A percentile compares a stretch with the other conserved stretches of the same genome.
phyloP scores from a whole-genome alignment of 2,797 vertebrate genomes.

The Amblyopsis hoosieri region DNA sequence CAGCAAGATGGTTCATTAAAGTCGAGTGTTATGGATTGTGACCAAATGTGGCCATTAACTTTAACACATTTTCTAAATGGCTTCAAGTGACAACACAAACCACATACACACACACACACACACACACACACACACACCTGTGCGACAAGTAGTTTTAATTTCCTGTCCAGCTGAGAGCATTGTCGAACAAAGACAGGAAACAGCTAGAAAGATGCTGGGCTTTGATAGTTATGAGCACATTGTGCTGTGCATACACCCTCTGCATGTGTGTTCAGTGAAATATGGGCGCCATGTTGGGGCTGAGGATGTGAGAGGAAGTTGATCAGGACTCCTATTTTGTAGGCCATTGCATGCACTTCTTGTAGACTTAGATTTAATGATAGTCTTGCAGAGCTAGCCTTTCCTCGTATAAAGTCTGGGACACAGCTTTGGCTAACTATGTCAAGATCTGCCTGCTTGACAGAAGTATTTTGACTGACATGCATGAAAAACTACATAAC shows the following conservation, averaged over 20 bases:
- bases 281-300: conserved; percentile 66
- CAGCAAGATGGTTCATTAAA: conserved; percentile 14
- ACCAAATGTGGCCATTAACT: conserved; percentile 23
- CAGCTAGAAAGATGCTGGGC: conserved; percentile 39
- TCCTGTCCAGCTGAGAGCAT: conserved; percentile 61
- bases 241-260: conserved; percentile 42
- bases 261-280: conserved; percentile 46
- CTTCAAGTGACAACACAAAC: conserved; percentile 28
- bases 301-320: conserved; percentile 62
- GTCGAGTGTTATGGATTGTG: conserved; percentile 17
- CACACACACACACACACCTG: conserved; percentile 45
- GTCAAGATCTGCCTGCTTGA: no score
- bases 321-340: conserved; percentile 56
- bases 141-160: conserved; percentile 51
- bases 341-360: conserved; percentile 35
- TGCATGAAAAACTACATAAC: no score
- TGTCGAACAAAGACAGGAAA: conserved; percentile 63
- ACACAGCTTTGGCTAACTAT: no score
- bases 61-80: conserved; percentile 34
- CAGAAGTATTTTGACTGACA: no score
- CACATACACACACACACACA: conserved; percentile 16
- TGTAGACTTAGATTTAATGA: conserved; percentile 54
- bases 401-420: no score
- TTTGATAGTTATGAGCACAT: conserved; percentile 66
- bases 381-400: not conserved